Base-by-base conservation (phyloP, 2,888 invertebrate species). In the Lasioglossum morio region DNA sequence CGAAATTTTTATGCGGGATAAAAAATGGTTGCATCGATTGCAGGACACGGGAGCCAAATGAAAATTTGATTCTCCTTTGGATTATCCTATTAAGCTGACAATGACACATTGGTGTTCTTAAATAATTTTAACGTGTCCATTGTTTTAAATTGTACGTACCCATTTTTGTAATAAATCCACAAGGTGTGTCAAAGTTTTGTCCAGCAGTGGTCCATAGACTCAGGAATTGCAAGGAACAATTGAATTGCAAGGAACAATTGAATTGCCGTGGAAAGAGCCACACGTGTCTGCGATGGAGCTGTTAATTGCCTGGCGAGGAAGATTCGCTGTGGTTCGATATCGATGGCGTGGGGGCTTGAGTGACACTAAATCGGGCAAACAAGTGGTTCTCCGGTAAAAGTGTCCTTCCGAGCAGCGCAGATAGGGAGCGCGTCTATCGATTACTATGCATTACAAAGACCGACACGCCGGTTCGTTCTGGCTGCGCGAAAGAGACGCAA, bases 361-460 rank as follows among this genome's bases (percentile, higher is more conserved):
- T 80, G 43, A 69, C n/a, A 23, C 27, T 23, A 66, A 60, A 70
- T 34, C 43, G 23, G 74, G 19, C 63, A 23, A 72, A 81, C 43
- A 84, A 79, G 77, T 75, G 57, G 63, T 75, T 66, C 72, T 63
- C n/a, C 16, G 77, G 60, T 66, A 66, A 85, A 86, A 85, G 72
- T 79, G 77, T 60, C 77, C 70, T 12, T 12, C 72, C 57, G 74
- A 69, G 72, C 79, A 70, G 70, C 77, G 72, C 37, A 81, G 89
- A 84, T 86, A 81, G 46, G 40, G 63, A 30, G 80, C 84, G 80
- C 84, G 43, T 87, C 81, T 82, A 89, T 88, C 86, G 86, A 81
- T 86, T 84, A 77, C 85, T 74, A 80, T 85, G 86, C 83, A 87
- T 91, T 87, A 88, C 89, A 85, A 82, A 91, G 82, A 87, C 81